These are phyloP conservation scores for Drosophila nikananu DNA, from an alignment of 1,140 invertebrate species.

Conservation along the genomic window DNA sequence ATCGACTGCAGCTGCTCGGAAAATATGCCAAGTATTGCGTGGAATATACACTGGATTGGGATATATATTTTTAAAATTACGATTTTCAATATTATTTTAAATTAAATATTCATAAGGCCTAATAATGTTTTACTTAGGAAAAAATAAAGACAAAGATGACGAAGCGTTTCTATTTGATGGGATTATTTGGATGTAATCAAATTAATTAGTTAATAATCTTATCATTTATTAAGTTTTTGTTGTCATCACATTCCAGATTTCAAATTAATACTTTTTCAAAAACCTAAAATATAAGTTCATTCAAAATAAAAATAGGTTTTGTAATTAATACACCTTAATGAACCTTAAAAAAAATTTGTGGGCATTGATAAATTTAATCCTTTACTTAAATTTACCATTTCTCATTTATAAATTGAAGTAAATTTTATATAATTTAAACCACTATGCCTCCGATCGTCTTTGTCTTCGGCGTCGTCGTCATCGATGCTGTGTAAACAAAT, in stretches of 20 bases:
- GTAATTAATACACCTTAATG: no score
- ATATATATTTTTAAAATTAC: conserved; percentile 5
- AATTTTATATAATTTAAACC: background rate
- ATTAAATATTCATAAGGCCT: background rate
- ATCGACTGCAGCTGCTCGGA: conserved; percentile 53
- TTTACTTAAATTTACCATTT: background rate
- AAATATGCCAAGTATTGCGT: conserved; percentile 72
- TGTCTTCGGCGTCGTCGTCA: conserved; percentile 29
- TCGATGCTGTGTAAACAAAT: conserved; percentile 72
- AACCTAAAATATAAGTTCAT: background rate
- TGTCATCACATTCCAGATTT: no score
- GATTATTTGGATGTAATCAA: background rate
- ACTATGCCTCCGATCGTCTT: conserved; percentile 43
- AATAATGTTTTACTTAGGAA: no score
- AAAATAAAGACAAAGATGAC: background rate
- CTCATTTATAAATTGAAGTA: background rate
- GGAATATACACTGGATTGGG: conserved; percentile 27
- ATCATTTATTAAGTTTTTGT: no score
- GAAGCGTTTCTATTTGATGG: background rate
- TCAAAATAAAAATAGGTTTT: background rate
- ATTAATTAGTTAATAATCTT: background rate
- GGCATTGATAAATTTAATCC: background rate
- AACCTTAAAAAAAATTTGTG: no score
- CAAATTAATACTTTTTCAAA: background rate
- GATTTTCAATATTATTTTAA: no score